Evolutionary conservation across 92 coral and sea anemone genomes (phyloP), one percentile per base, ranked within the genome.

Genomic region (Zoanthus sociatus): DNA sequence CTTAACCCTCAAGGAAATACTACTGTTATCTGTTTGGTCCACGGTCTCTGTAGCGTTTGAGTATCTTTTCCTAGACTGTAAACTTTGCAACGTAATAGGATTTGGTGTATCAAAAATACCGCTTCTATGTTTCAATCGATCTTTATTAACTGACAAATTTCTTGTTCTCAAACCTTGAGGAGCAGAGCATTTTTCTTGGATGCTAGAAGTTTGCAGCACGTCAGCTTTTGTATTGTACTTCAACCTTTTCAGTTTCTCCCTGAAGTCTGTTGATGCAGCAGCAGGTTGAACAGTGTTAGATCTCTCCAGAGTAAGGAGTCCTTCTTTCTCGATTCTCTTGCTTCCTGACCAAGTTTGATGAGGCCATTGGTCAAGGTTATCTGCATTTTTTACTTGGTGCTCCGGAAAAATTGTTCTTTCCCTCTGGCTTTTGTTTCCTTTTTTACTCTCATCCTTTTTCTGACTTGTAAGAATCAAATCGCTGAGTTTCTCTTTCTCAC

Each of bases 81-180:
- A 58, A 6, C 82, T 42, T 50, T 88, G 86, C 10, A 94, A 71
- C 0, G 90, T 92, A 17, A 94, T 94, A 16, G 97, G 97, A 63
- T 89, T 81, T 11, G 92, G 93, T 45, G 97, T 90, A 10, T 91
- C 90, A 73, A 94, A 94, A 20, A 87, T 51, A 10, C 77, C 33
- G 30, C 74, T 48, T 16, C 14, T 18, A 15, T 21, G 74, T 81
- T 45, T 66, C 63, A 6, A 63, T 66, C 66, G 85, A 18, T n/a
- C 83, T 56, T n/a, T 33, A 64, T 11, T 44, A 13, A 11, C 73
- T n/a, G 75, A 1, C 30, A 9, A 42, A 45, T 21, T 81, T 18
- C 61, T 21, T 8, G 10, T 7, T 18, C 60, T 81, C 37, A 30
- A 10, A 46, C 17, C 4, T 75, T 20, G 60, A 4, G 4, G 56